Conservation (phyloP, 2,888 invertebrate species). For the Callyntrura guangdongensis region DNA sequence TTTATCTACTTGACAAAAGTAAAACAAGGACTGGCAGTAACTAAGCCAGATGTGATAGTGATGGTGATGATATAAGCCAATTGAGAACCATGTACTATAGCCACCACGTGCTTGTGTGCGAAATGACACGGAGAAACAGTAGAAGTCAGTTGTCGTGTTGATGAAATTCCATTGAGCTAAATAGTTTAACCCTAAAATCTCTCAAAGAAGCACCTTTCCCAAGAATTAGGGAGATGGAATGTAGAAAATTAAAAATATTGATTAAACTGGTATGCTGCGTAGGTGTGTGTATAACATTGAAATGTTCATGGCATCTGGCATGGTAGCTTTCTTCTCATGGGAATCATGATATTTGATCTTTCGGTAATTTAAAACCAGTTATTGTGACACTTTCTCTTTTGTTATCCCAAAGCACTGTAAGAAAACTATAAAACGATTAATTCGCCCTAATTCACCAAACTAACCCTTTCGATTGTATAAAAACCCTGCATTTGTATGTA, state of each 20-base stretch:
- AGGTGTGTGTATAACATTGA: slow-evolving; percentile 14
- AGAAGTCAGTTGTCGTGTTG: background rate
- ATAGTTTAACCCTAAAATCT: slow-evolving; percentile 17
- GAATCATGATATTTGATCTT: background rate
- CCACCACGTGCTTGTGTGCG: background rate
- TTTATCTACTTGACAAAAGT: slow-evolving; percentile 39
- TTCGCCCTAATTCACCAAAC: slow-evolving; percentile 19
- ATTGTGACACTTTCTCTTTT: slow-evolving; percentile 73
- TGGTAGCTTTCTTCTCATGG: background rate
- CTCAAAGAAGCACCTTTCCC: slow-evolving; percentile 20
- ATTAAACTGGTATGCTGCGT: background rate
- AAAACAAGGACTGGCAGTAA: slow-evolving; percentile 3
- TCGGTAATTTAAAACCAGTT: slow-evolving; percentile 7
- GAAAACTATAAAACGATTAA: slow-evolving; percentile 60
- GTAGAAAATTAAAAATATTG: background rate
- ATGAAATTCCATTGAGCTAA: slow-evolving; percentile 32
- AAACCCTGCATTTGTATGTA: too few relatives aligned
- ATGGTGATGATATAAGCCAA: background rate
- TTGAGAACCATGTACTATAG: slow-evolving; percentile 4
- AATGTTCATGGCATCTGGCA: background rate
- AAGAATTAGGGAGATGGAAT: background rate
- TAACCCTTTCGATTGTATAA: slow-evolving; percentile 19
- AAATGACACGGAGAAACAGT: slow-evolving; percentile 17
- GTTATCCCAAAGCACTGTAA: slow-evolving; percentile 54
- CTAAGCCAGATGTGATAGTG: slow-evolving; percentile 33